Evolutionary conservation across 2,113 vertebrate species (phyloP).

Genomic region (Elaphurus davidianus): DNA sequence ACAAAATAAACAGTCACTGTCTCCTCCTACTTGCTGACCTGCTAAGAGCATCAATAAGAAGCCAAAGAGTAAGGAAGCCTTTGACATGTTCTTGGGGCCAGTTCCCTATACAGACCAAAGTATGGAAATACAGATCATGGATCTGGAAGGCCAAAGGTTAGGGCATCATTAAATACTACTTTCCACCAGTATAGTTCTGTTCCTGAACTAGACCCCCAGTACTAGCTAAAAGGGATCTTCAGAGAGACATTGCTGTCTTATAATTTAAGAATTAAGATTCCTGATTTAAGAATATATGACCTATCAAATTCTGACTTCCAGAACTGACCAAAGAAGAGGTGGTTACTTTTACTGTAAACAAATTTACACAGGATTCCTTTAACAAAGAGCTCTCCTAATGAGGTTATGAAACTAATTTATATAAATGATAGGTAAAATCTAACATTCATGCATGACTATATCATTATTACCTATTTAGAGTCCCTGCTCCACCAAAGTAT

Average conservation of each 20-base stretch:
- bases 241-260: not conserved
- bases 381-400: not conserved
- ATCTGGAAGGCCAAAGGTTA: not conserved
- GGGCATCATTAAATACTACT: not conserved
- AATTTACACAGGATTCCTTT: not conserved
- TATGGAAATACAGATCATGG: not conserved
- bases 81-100: not conserved
- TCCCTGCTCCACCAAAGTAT: not conserved
- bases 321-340: not conserved
- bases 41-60: not conserved
- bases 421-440: not conserved
- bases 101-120: not conserved
- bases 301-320: not conserved
- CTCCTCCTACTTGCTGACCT: not conserved
- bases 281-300: not conserved
- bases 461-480: not conserved
- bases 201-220: not conserved
- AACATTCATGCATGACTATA: not conserved
- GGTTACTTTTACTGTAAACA: not conserved
- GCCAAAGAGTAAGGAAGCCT: not conserved
- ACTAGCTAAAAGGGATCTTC: not conserved
- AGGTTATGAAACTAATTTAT: not conserved
- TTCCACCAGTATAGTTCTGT: not conserved
- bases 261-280: too few relatives aligned
- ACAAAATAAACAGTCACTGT: not conserved